Conservation (phyloP, 2,888 invertebrate species). For the Prosapia bicincta region DNA sequence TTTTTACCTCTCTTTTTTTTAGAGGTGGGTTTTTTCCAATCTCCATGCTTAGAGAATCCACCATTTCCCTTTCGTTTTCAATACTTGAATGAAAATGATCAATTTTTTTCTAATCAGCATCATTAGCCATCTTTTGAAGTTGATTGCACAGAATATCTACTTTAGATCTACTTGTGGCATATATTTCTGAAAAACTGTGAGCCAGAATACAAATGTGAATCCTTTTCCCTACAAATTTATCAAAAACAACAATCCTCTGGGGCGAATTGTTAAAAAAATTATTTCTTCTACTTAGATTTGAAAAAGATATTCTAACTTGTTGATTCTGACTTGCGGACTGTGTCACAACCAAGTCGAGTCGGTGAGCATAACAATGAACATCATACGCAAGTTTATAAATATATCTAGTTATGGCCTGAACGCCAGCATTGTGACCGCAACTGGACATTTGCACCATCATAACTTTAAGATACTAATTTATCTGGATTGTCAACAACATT, state of each 20-base stretch:
- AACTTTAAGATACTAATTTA: too few relatives aligned
- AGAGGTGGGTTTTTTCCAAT: conserved; percentile 12
- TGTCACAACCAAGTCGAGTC: too few relatives aligned
- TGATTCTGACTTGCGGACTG: too few relatives aligned
- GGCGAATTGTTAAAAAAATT: too few relatives aligned
- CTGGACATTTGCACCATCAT: background rate
- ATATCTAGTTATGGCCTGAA: too few relatives aligned
- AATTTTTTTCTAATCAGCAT: conserved; percentile 31
- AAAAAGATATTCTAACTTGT: conserved; percentile 24
- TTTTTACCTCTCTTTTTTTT: conserved; percentile 1
- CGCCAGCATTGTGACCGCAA: too few relatives aligned
- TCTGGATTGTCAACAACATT: conserved; percentile 26
- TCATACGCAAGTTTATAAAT: conserved; percentile 21
- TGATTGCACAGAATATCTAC: background rate
- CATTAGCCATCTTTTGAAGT: conserved; percentile 39
- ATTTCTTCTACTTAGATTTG: conserved; percentile 27
- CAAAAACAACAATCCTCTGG: too few relatives aligned
- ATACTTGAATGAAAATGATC: conserved; percentile 6
- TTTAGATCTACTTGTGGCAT: conserved; percentile 31
- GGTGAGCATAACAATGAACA: too few relatives aligned
- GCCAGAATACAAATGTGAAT: conserved; percentile 18
- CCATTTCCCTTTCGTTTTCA: too few relatives aligned
- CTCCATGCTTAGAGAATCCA: conserved; percentile 30
- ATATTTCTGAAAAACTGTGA: conserved; percentile 34
- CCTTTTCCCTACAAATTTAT: conserved; percentile 28